These are phyloP conservation scores for Acleris emargana DNA, from an alignment of 2,888 invertebrate genomes.

Conservation along the genomic window DNA sequence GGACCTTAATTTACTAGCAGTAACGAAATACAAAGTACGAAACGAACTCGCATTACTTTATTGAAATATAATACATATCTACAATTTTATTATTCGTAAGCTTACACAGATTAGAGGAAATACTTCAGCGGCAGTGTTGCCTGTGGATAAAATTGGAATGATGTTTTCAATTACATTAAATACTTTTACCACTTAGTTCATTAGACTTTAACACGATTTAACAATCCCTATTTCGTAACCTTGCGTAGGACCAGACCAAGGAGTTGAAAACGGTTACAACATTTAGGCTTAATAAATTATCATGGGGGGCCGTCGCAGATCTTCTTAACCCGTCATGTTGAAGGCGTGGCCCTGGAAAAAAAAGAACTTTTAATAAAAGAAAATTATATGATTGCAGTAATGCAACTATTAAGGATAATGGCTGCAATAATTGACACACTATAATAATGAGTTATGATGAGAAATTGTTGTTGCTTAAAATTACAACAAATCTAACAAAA, in stretches of 20 bases:
- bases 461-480: no score
- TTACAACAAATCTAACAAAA: no score
- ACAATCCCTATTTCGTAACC: not conserved
- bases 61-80: constrained; percentile 59
- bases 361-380: constrained; percentile 26
- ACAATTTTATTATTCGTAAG: constrained; percentile 49
- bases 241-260: not conserved
- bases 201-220: constrained; percentile 2
- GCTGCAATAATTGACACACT: no score
- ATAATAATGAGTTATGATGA: no score
- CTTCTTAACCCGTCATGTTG: constrained; percentile 43
- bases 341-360: constrained; percentile 65
- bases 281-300: constrained; percentile 25
- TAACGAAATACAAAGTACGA: not conserved
- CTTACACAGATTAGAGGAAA: constrained; percentile 43
- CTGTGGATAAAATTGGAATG: constrained; percentile 41
- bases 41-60: constrained; percentile 48
- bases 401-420: no score
- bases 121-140: constrained; percentile 29
- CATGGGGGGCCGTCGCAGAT: constrained; percentile 4
- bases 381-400: no score
- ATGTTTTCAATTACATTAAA: constrained; percentile 12
- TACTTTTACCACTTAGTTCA: constrained; percentile 4
- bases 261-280: not conserved
- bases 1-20: no score